Percentiles rank a stretch among this genome's conserved stretches.
phyloP scores from a whole-genome alignment of 1,140 invertebrate genomes.

The Pomacea maculata region DNA sequence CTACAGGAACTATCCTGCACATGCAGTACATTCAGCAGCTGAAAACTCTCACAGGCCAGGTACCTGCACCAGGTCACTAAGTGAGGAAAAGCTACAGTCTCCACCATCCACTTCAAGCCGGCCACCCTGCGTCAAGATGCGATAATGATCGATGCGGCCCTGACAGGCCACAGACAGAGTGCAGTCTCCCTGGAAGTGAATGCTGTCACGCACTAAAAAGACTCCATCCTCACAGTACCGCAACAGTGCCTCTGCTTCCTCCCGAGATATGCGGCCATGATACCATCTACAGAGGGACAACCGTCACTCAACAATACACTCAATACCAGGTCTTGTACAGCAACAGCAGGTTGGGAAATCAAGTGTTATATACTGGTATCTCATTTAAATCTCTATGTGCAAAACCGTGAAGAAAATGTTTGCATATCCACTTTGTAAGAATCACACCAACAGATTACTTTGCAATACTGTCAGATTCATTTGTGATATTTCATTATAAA shows the following conservation, averaged over 20 bases:
- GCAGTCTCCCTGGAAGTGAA: constrained; percentile 98
- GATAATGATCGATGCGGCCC: constrained; percentile 54
- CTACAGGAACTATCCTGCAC: background rate
- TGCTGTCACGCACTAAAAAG: constrained; percentile 96
- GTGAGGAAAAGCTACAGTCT: constrained; percentile 52
- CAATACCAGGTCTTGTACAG: too few species aligned
- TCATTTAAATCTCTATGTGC: too few species aligned
- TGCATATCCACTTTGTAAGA: too few species aligned
- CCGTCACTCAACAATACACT: too few species aligned
- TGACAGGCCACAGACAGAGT: constrained; percentile 86
- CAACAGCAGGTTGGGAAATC: too few species aligned
- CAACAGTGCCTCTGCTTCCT: constrained; percentile 91
- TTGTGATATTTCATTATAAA: too few species aligned
- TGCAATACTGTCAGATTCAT: too few species aligned
- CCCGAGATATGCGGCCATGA: constrained; percentile 96
- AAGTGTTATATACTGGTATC: too few species aligned
- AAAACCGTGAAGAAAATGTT: too few species aligned
- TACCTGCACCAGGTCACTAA: constrained; percentile 59
- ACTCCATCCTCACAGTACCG: constrained; percentile 79
- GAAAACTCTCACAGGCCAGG: constrained; percentile 12
- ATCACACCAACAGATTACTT: too few species aligned
- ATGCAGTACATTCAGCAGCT: background rate
- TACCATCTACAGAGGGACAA: constrained; percentile 81
- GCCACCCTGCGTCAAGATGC: constrained; percentile 49
- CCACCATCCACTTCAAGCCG: constrained; percentile 55